Evolutionary conservation across 2,113 vertebrate species (phyloP).

Genomic region (Catharus fuscescens): DNA sequence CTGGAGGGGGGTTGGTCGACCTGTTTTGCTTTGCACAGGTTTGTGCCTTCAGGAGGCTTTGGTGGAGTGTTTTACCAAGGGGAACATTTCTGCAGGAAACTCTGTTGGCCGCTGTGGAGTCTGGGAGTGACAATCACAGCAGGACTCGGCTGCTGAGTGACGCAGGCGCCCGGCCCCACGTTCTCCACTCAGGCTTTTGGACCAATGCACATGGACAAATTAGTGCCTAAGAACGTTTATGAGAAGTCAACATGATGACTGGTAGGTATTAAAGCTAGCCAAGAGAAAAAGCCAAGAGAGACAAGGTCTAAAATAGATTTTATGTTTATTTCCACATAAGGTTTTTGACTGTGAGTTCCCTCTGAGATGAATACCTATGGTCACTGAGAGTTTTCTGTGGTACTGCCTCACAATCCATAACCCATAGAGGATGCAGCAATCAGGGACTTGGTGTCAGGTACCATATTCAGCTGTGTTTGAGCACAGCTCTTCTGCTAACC

Average conservation of each 20-base stretch:
- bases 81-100: not conserved
- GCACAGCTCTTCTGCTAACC: not conserved
- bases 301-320: constrained; percentile 34
- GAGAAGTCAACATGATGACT: not conserved
- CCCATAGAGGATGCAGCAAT: not conserved
- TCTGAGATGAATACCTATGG: not conserved
- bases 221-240: not conserved
- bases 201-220: not conserved
- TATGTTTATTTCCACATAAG: constrained; percentile 40
- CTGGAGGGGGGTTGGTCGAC: fast-evolving
- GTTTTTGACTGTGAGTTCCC: not conserved
- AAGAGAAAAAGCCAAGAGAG: constrained; percentile 5
- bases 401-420: not conserved
- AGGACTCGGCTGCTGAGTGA: not conserved
- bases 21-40: not conserved
- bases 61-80: not conserved
- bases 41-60: not conserved
- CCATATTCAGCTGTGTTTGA: not conserved
- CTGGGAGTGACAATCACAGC: not conserved
- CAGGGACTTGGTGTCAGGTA: not conserved
- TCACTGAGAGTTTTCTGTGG: not conserved
- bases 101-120: not conserved
- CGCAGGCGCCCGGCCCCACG: fast-evolving
- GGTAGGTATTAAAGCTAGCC: constrained; percentile 1
- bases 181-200: not conserved